phyloP scores from a whole-genome alignment of 2,113 vertebrate genomes.

The Trinectes maculatus region DNA sequence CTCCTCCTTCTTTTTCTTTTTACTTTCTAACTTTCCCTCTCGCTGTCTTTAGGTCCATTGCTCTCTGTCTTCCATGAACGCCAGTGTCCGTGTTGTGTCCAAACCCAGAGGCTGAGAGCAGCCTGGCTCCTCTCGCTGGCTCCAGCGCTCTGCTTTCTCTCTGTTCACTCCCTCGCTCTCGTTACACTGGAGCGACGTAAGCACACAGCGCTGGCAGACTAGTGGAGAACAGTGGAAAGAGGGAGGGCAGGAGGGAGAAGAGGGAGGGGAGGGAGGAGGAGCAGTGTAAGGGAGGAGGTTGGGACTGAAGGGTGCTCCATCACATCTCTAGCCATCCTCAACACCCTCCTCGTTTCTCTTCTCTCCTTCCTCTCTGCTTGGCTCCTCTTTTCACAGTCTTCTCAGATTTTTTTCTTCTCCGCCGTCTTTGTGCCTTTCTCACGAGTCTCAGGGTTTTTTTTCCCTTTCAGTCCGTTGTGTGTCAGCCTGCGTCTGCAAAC shows the following conservation, averaged over 20 bases:
- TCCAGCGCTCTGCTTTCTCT: slow-evolving; percentile 37
- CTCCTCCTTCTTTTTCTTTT: too few species aligned
- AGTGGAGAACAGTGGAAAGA: slow-evolving; percentile 58
- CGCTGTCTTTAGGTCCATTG: background rate
- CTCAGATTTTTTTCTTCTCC: background rate
- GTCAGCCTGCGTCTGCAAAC: background rate
- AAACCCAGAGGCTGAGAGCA: slow-evolving; percentile 44
- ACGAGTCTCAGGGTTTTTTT: slow-evolving; percentile 17
- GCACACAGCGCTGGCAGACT: slow-evolving; percentile 48
- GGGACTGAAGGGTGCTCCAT: slow-evolving; percentile 61
- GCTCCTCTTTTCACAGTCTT: background rate
- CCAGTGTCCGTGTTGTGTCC: slow-evolving; percentile 51
- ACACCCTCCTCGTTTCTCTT: slow-evolving; percentile 14
- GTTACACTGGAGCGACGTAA: slow-evolving; percentile 57
- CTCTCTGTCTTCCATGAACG: slow-evolving; percentile 21
- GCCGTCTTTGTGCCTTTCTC: slow-evolving; percentile 8
- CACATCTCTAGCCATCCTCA: slow-evolving; percentile 43
- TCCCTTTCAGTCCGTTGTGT: slow-evolving; percentile 34
- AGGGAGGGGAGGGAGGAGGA: slow-evolving; percentile 56
- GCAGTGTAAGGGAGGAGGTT: slow-evolving; percentile 55
- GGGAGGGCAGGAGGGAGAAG: slow-evolving; percentile 49
- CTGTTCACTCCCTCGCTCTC: slow-evolving; percentile 40
- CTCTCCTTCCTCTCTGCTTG: background rate
- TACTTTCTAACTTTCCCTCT: slow-evolving; percentile 35
- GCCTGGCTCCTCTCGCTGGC: slow-evolving; percentile 32